These are phyloP conservation scores for Acanthis flammea DNA, from an alignment of 2,797 vertebrate species.

Conservation along the genomic window DNA sequence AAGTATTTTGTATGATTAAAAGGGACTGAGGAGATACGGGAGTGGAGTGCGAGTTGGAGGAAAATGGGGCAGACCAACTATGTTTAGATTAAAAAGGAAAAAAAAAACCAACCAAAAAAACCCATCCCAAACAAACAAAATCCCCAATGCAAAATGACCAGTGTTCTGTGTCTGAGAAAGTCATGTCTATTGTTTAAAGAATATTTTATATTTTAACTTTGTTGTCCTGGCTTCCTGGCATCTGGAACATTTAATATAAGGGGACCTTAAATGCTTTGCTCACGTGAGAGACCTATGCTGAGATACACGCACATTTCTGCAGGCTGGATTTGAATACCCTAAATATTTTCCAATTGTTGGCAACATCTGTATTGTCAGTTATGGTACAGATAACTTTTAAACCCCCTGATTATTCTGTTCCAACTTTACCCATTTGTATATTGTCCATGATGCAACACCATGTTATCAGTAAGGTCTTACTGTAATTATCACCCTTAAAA, in stretches of 20 bases:
- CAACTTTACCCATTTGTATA: background rate
- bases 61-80: background rate
- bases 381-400: background rate
- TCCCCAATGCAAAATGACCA: background rate
- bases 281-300: background rate
- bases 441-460: background rate
- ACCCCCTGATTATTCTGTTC: background rate
- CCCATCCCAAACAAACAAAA: accelerated
- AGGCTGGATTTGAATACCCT: background rate
- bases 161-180: background rate
- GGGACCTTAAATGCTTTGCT: background rate
- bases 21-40: background rate
- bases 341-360: background rate
- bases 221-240: background rate
- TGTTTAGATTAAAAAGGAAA: background rate
- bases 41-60: background rate
- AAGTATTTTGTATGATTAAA: background rate
- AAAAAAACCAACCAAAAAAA: no score
- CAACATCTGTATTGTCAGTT: background rate
- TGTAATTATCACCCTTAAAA: background rate
- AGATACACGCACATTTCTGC: background rate
- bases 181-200: background rate
- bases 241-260: background rate
- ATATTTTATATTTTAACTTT: background rate
- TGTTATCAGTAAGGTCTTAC: background rate